Conservation (phyloP, 2,113 vertebrate species). For the Mionectes macconnelli region DNA sequence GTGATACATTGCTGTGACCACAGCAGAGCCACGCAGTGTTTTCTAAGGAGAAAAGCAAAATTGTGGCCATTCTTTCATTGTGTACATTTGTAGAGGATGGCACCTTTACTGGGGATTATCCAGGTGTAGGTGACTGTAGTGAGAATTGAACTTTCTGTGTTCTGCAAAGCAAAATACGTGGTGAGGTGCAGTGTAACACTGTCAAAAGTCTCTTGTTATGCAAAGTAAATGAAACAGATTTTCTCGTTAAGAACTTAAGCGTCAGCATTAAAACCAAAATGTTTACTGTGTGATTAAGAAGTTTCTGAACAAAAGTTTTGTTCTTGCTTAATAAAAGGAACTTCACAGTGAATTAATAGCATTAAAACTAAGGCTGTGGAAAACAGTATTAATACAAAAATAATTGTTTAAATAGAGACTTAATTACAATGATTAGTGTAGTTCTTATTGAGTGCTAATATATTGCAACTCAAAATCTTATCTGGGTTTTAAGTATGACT, state of each 20-base stretch:
- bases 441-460: constrained; percentile 22
- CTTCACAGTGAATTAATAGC: background rate
- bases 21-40: background rate
- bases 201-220: constrained; percentile 21
- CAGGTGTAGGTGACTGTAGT: background rate
- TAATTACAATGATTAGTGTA: constrained; percentile 44
- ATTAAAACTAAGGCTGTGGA: constrained; percentile 7
- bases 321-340: constrained; percentile 10
- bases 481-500: background rate
- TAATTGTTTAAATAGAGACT: constrained; percentile 49
- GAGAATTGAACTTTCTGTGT: background rate
- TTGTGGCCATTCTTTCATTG: background rate
- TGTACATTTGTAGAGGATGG: background rate
- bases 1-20: background rate
- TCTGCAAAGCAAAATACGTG: background rate
- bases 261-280: background rate
- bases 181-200: background rate
- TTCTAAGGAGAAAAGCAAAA: background rate
- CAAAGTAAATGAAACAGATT: constrained; percentile 8
- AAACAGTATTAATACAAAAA: constrained; percentile 50
- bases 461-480: background rate
- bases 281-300: constrained; percentile 15
- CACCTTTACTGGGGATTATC: fast-evolving
- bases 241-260: constrained; percentile 15
- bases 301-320: constrained; percentile 46